phyloP scores from a whole-genome alignment of 2,888 invertebrate species.

The Drosophila borborema region DNA sequence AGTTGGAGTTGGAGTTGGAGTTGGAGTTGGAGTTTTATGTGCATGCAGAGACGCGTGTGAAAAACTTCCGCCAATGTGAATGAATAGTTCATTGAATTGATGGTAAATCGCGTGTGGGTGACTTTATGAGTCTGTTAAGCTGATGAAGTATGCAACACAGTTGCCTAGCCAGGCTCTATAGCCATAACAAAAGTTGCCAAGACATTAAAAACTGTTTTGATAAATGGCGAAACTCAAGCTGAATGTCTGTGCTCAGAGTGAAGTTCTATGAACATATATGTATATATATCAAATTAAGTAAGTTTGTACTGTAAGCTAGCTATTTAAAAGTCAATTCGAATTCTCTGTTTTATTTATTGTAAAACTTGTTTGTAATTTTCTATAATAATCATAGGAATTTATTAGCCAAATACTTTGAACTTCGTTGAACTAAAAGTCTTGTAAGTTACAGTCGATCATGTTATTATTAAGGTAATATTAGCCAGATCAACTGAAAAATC shows the following conservation, averaged over 20 bases:
- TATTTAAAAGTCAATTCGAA: no score
- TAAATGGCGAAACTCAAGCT: neutral
- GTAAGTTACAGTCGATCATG: no score
- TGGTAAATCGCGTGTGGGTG: constrained; percentile 37
- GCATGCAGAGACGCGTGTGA: constrained; percentile 40
- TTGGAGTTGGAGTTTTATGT: constrained; percentile 31
- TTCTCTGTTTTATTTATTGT: no score
- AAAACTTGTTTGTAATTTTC: no score
- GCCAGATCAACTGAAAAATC: no score
- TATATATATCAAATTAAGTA: neutral
- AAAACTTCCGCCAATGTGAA: constrained; percentile 53
- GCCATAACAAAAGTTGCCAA: neutral
- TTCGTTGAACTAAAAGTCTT: no score
- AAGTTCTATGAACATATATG: neutral
- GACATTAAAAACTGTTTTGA: constrained; percentile 2
- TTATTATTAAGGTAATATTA: no score
- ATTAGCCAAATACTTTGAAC: no score
- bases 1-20: constrained; percentile 9
- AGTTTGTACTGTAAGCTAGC: no score
- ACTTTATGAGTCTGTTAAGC: constrained; percentile 44
- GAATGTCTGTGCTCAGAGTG: neutral
- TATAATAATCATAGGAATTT: no score
- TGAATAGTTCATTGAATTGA: constrained; percentile 42
- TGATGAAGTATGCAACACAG: constrained; percentile 37
- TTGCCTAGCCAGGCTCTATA: neutral